phyloP scores from a whole-genome alignment of 2,113 vertebrate species.

The Aspiorhynchus laticeps region DNA sequence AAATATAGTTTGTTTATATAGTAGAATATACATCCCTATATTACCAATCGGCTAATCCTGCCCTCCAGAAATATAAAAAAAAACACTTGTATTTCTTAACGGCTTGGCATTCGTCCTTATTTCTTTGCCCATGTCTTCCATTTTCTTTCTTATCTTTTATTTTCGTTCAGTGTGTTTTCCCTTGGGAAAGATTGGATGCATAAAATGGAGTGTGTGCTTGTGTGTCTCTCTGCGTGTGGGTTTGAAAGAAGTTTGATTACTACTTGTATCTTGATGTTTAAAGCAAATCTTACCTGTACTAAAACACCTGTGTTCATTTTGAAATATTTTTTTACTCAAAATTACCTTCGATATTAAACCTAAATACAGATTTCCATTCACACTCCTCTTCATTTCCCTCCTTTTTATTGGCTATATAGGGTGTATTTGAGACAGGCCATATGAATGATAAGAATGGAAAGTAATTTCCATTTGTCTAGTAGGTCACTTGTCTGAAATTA shows the following conservation, averaged over 20 bases:
- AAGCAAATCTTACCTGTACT: not conserved
- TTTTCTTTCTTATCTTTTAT: slow-evolving; percentile 35
- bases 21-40: not conserved
- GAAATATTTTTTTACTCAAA: not conserved
- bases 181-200: slow-evolving; percentile 4
- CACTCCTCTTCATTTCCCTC: not conserved
- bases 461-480: slow-evolving; percentile 66
- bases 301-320: not conserved
- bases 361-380: not conserved
- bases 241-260: slow-evolving; percentile 22
- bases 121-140: slow-evolving; percentile 22
- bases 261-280: not conserved
- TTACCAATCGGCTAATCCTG: slow-evolving; percentile 11
- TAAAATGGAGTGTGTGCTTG: slow-evolving; percentile 6
- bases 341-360: not conserved
- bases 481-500: slow-evolving; percentile 61
- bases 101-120: slow-evolving; percentile 9
- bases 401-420: not conserved
- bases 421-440: slow-evolving; percentile 19
- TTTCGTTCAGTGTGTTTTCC: slow-evolving; percentile 6
- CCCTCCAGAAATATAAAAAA: slow-evolving; percentile 18
- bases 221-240: not conserved
- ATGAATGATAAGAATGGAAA: slow-evolving; percentile 60
- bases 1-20: slow-evolving; percentile 3
- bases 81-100: not conserved